phyloP scores from a whole-genome alignment of 2,797 vertebrate species.

The Hoplostethus atlanticus region DNA sequence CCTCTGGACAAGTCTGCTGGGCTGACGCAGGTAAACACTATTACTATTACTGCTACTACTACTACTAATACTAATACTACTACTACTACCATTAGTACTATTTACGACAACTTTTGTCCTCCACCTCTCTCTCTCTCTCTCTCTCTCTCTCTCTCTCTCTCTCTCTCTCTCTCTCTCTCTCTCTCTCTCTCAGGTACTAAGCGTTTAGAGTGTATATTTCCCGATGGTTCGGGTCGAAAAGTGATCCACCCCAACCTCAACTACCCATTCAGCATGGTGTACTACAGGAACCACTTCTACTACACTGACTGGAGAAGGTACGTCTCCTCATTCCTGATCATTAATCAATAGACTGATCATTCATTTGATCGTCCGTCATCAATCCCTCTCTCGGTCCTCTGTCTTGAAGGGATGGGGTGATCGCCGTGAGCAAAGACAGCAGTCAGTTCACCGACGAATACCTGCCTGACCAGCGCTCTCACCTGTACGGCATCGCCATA shows the following conservation, averaged over 20 bases:
- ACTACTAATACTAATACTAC: not conserved
- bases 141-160: slow-evolving; percentile 36
- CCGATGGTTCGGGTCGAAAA: slow-evolving; percentile 88
- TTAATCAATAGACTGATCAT: not conserved
- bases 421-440: slow-evolving; percentile 87
- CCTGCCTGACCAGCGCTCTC: slow-evolving; percentile 95
- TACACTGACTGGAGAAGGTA: slow-evolving; percentile 98
- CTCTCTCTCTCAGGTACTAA: slow-evolving; percentile 89
- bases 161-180: slow-evolving; percentile 16
- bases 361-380: not conserved
- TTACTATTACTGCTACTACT: not conserved
- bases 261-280: slow-evolving; percentile 95
- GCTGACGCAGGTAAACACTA: slow-evolving; percentile 92
- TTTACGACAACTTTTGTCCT: not conserved
- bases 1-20: slow-evolving; percentile 92
- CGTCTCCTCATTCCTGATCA: not conserved
- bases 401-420: slow-evolving; percentile 91
- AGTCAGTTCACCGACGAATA: slow-evolving; percentile 91
- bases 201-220: slow-evolving; percentile 90
- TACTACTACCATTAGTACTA: not conserved
- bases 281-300: slow-evolving; percentile 93
- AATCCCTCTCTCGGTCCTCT: not conserved
- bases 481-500: slow-evolving; percentile 95
- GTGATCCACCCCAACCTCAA: slow-evolving; percentile 90
- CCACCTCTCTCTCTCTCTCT: not conserved